Evolutionary conservation across 2,797 vertebrate species (phyloP).

Genomic region (Galago senegalensis): DNA sequence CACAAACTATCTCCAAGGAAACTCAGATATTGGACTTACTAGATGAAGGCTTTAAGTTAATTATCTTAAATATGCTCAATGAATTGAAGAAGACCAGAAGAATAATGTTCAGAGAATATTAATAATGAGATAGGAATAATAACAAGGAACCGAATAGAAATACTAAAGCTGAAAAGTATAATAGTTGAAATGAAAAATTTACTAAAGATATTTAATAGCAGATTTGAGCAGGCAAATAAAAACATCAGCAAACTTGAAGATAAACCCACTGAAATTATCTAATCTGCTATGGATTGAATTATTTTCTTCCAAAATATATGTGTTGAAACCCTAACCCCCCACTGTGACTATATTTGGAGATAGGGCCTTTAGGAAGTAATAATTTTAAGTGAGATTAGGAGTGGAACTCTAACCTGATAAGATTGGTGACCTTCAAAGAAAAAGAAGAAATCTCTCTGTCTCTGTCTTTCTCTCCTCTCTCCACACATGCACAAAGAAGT

Average conservation of each 20-base stretch:
- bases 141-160: not conserved
- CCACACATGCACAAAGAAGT: not conserved
- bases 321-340: not conserved
- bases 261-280: not conserved
- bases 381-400: not conserved
- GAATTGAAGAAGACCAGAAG: not conserved
- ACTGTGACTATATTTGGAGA: not conserved
- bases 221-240: not conserved
- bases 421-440: not conserved
- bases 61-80: not conserved
- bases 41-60: not conserved
- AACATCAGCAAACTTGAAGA: slow-evolving; percentile 2
- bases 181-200: not conserved
- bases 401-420: not conserved
- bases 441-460: not conserved
- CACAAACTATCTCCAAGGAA: not conserved
- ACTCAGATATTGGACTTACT: not conserved
- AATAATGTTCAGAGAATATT: not conserved
- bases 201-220: not conserved
- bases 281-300: not conserved
- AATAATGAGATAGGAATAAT: not conserved
- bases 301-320: not conserved
- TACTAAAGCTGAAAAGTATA: not conserved
- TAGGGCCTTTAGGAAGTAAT: not conserved
- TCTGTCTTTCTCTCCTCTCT: not conserved